Base-by-base conservation (phyloP, 2,888 invertebrate species). In the Melikaiella ostensackeni region DNA sequence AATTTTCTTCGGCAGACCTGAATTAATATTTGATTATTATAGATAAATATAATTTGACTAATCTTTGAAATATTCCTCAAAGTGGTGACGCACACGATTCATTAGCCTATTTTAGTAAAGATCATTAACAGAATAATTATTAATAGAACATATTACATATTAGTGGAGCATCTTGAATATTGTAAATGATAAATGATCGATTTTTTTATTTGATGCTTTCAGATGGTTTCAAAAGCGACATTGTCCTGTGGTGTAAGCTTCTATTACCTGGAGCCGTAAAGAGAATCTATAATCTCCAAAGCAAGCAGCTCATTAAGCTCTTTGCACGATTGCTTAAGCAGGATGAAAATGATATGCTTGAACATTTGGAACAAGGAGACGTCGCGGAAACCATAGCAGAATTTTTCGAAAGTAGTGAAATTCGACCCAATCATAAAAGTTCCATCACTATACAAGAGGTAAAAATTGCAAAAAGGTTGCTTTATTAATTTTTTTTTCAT, bases 211-310 rank as follows among this genome's bases (percentile, higher is more conserved):
- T 35, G 24, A 70, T 75, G n/a, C 59, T 93, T 90, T 92, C 93
- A 87, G 94, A 92, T 55, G 92, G 93, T 13, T 98, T 97, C 88
- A 93, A 95, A 87, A 96, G 98, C 2, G 95, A 98, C 90, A 89
- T 96, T 38, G 92, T 94, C 63, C 92, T 97, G 62, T 96, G 98
- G 96, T 94, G 97, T 89, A 95, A 96, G 86, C 91, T 98, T 82
- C 91, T 98, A 30, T 92, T 98, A 74, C 98, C 98, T 0, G 96
- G 95, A 66, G 95, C 95, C 35, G 94, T 95, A 19, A 97, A 97
- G 90, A 93, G 97, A 80, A 95, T 98, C 46, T 99, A 98, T 90
- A 98, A 98, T 92, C 92, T 99, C 73, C 97, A 98, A 92, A 97
- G 96, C 89, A 98, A 98, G 90, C 98, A 98, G 88, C 92, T 99